Evolutionary conservation across 2,888 invertebrate genomes (phyloP).

Genomic region (Capitulum mitella): DNA sequence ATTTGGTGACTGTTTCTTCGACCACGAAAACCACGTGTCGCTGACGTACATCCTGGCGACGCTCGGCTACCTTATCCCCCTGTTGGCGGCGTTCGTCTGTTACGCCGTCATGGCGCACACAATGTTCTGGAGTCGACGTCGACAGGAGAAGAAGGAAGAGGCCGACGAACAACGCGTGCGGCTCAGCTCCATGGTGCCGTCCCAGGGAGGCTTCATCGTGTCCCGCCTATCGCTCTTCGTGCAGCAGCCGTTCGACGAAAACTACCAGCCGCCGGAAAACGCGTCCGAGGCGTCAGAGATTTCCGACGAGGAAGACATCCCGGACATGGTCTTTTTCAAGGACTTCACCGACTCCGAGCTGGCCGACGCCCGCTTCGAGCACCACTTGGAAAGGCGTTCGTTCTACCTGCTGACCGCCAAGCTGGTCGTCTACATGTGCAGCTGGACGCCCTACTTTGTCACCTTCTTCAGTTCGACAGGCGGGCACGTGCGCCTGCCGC

Average conservation of each 20-base stretch:
- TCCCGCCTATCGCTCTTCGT: not conserved
- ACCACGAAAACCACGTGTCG: not conserved
- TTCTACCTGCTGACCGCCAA: slow-evolving; percentile 2
- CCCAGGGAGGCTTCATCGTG: not conserved
- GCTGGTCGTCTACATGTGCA: not conserved
- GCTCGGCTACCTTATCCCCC: not conserved
- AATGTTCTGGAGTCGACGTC: not conserved
- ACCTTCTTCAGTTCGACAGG: not conserved
- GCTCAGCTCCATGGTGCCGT: not conserved
- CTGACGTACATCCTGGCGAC: not conserved
- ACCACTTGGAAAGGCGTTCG: not conserved
- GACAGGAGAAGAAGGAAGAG: not conserved
- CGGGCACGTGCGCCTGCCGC: not conserved
- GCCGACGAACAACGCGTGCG: not conserved
- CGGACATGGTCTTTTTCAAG: not conserved
- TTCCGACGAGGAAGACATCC: not conserved
- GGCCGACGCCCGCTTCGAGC: not conserved
- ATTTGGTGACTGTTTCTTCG: not conserved
- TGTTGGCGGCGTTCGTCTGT: not conserved
- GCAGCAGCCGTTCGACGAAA: not conserved
- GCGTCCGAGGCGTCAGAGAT: not conserved
- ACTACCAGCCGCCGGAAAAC: not conserved
- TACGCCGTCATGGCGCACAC: not conserved
- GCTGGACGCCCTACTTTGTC: not conserved
- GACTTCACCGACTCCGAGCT: not conserved